A percentile compares a stretch with the other conserved stretches of the same genome.
phyloP scores from a whole-genome alignment of 1,140 invertebrate species.

The Drosophila varians region DNA sequence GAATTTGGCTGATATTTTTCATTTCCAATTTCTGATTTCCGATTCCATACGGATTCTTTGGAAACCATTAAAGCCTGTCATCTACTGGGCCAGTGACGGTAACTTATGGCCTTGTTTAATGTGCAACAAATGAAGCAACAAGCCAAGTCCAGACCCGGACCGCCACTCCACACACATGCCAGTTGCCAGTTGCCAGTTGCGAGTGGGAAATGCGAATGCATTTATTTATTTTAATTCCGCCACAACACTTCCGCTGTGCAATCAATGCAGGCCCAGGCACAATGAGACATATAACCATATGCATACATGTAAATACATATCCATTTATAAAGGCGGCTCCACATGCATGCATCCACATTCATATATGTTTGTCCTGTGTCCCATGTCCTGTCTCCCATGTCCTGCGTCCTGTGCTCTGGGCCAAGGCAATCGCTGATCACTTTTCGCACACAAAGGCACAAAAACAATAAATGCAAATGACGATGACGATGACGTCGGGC shows the following conservation, averaged over 20 bases:
- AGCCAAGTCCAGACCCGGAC: constrained; percentile 18
- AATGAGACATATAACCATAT: constrained; percentile 64
- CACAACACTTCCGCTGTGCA: constrained; percentile 79
- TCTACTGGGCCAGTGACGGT: constrained; percentile 30
- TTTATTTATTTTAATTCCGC: constrained; percentile 83
- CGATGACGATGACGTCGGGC: constrained; percentile 48
- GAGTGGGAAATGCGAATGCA: constrained; percentile 71
- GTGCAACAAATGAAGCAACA: constrained; percentile 77
- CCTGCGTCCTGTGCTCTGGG: constrained; percentile 29
- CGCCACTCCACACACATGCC: neutral
- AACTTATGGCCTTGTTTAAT: constrained; percentile 64
- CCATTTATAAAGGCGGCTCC: constrained; percentile 15
- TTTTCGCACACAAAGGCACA: constrained; percentile 75
- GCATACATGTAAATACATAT: constrained; percentile 28
- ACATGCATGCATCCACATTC: neutral
- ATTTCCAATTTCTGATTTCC: neutral
- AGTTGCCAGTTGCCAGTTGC: constrained; percentile 19
- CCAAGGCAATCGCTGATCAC: constrained; percentile 78
- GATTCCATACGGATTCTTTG: constrained; percentile 21
- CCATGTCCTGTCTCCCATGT: constrained; percentile 13
- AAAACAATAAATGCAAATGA: constrained; percentile 82
- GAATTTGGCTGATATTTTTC: constrained; percentile 2
- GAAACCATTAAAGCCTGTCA: constrained; percentile 46
- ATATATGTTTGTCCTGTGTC: constrained; percentile 14
- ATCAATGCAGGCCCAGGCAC: constrained; percentile 76